Evolutionary conservation across 2,113 vertebrate genomes (phyloP).

Genomic region (Reinhardtius hippoglossoides): DNA sequence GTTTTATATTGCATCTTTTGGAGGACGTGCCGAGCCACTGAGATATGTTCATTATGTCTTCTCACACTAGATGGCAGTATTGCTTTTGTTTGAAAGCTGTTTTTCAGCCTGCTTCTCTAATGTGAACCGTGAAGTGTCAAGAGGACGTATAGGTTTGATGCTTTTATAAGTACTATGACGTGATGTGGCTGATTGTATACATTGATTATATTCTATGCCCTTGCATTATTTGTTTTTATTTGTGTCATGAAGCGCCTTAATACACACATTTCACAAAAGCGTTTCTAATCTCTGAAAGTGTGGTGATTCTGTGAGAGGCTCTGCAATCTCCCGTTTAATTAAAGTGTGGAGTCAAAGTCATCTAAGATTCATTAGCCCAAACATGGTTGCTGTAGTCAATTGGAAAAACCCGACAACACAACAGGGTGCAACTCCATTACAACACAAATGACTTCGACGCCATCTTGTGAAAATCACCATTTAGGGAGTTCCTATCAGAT

Average conservation of each 20-base stretch:
- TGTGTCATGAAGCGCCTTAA: not conserved
- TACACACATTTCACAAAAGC: not conserved
- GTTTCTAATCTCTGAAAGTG: not conserved
- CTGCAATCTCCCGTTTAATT: conserved; percentile 50
- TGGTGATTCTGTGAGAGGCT: conserved; percentile 5
- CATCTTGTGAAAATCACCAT: conserved; percentile 53
- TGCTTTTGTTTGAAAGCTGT: conserved; percentile 35
- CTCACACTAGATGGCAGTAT: conserved; percentile 78
- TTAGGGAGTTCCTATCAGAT: conserved; percentile 60
- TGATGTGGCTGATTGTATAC: not conserved
- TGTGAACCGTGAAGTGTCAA: not conserved
- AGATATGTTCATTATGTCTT: not conserved
- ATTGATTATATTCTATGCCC: not conserved
- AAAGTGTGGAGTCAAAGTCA: conserved; percentile 44
- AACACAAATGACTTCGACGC: conserved; percentile 64
- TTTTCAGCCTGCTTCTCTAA: not conserved
- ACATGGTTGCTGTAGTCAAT: conserved; percentile 53
- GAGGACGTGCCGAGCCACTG: not conserved
- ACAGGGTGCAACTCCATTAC: conserved; percentile 58
- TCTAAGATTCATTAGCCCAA: conserved; percentile 63
- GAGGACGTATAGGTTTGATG: not conserved
- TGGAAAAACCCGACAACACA: conserved; percentile 51
- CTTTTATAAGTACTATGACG: not conserved
- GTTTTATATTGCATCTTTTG: not conserved
- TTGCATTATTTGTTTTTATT: conserved; percentile 2